A percentile compares a stretch with the other conserved stretches of the same genome.
These are phyloP conservation scores for Parotia lawesii DNA, from an alignment of 2,113 vertebrate genomes.

Conservation along the genomic window DNA sequence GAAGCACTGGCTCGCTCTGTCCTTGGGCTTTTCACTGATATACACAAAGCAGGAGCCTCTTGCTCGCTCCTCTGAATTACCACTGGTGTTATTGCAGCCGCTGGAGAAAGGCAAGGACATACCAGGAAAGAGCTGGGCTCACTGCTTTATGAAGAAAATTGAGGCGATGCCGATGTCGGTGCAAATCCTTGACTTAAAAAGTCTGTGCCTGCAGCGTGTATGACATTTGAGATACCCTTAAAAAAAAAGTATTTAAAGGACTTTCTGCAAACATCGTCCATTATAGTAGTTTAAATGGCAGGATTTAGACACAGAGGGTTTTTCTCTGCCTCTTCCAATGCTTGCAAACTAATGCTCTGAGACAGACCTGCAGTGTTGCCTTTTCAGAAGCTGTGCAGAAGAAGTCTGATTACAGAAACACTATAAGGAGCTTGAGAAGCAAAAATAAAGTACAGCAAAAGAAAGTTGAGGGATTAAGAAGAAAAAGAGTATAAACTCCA, in stretches of 20 bases:
- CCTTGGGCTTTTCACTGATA: neutral
- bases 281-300: neutral
- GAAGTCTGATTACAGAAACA: neutral
- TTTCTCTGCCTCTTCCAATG: neutral
- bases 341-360: neutral
- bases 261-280: neutral
- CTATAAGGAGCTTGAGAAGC: neutral
- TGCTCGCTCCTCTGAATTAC: neutral
- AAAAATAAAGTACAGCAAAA: conserved; percentile 5
- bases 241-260: neutral
- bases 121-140: neutral
- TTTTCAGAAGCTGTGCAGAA: neutral
- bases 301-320: neutral
- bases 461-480: conserved; percentile 42
- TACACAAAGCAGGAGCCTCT: conserved; percentile 4
- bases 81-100: neutral
- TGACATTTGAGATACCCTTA: neutral
- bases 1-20: neutral
- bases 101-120: neutral
- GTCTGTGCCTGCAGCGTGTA: neutral
- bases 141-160: neutral
- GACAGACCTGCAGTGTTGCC: neutral
- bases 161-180: neutral
- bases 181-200: neutral
- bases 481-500: neutral